Conservation (phyloP, 2,113 vertebrate genomes). For the Ginglymostoma cirratum region DNA sequence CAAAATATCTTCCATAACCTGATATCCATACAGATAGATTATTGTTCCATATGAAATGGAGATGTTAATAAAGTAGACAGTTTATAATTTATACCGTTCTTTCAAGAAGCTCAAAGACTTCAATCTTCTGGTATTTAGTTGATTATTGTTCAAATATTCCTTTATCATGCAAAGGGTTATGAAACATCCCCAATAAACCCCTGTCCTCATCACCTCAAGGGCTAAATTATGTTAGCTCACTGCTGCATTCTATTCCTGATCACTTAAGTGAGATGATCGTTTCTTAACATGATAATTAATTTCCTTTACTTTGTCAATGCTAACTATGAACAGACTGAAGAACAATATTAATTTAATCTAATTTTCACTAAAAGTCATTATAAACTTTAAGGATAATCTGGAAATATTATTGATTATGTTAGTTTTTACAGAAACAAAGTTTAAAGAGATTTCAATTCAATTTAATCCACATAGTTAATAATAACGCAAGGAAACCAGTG, state of each 20-base stretch:
- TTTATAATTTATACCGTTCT: not conserved
- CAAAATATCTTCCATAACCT: not conserved
- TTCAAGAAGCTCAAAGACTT: not conserved
- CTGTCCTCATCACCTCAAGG: not conserved
- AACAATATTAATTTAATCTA: not conserved
- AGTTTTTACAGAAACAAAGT: not conserved
- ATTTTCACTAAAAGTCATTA: not conserved
- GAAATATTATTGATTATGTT: not conserved
- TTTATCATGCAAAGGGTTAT: not conserved
- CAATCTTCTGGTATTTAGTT: not conserved
- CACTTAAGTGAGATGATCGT: not conserved
- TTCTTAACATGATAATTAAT: not conserved
- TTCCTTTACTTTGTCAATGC: not conserved
- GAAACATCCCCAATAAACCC: not conserved
- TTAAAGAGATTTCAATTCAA: not conserved
- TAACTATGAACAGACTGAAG: not conserved
- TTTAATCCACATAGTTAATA: conserved; percentile 27
- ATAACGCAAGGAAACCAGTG: not conserved
- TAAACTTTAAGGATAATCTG: conserved; percentile 15
- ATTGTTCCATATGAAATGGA: not conserved
- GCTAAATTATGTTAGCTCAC: not conserved
- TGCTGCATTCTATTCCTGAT: not conserved
- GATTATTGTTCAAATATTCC: not conserved
- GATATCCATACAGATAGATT: not conserved
- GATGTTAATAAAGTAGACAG: not conserved